Evolutionary conservation across 2,888 invertebrate genomes (phyloP).

Genomic region (Stomorhina lunata): DNA sequence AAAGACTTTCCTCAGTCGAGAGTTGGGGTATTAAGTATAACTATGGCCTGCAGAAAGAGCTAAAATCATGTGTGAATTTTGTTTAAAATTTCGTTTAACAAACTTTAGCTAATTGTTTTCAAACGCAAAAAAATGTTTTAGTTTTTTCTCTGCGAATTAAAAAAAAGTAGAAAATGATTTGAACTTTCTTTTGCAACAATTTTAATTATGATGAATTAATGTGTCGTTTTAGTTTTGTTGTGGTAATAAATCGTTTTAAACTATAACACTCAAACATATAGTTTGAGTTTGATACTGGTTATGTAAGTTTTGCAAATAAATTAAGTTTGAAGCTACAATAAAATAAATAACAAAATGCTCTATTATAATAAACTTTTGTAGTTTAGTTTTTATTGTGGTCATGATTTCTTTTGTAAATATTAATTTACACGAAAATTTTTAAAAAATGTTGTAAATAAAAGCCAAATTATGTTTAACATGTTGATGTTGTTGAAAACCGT

Average conservation of each 20-base stretch:
- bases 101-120: constrained; percentile 50
- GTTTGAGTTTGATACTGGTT: background rate
- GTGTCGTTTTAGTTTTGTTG: background rate
- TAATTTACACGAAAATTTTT: background rate
- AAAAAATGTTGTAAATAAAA: background rate
- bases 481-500: constrained; percentile 8
- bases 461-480: background rate
- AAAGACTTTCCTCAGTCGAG: background rate
- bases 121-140: no score
- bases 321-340: background rate
- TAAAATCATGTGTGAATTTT: constrained; percentile 41
- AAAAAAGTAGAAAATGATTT: background rate
- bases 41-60: no score
- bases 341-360: background rate
- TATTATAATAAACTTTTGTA: background rate
- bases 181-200: constrained; percentile 59
- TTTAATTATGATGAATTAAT: constrained; percentile 18
- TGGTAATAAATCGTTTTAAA: background rate
- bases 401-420: constrained; percentile 1
- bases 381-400: constrained; percentile 12
- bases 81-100: constrained; percentile 40
- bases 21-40: no score
- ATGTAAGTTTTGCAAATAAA: constrained; percentile 7
- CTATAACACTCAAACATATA: background rate
- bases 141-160: background rate